Conservation (phyloP, 2,113 vertebrate genomes). For the Lasiurus cinereus region DNA sequence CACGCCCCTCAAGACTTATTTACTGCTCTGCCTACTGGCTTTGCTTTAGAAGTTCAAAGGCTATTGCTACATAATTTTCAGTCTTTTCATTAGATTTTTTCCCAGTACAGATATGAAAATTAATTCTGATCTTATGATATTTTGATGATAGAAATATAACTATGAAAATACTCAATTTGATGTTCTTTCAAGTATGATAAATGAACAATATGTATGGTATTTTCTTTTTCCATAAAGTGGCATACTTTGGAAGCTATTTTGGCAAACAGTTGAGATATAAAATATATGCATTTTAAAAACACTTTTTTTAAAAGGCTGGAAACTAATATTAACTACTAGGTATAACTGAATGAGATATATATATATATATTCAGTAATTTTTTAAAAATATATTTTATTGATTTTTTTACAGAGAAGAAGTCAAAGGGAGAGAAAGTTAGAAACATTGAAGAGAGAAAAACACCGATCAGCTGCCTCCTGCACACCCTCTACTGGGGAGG, state of each 20-base stretch:
- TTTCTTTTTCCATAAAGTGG: background rate
- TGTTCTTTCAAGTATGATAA: background rate
- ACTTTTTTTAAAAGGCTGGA: background rate
- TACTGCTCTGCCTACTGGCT: background rate
- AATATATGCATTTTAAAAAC: background rate
- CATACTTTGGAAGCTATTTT: background rate
- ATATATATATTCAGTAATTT: background rate
- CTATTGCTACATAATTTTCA: background rate
- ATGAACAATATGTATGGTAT: background rate
- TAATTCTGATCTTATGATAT: background rate
- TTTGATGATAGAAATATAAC: slow-evolving; percentile 15
- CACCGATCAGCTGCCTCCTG: no score
- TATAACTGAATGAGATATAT: background rate
- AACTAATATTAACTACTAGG: background rate
- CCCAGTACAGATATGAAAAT: background rate
- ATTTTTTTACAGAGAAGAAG: no score
- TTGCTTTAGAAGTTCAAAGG: background rate
- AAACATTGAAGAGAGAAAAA: no score
- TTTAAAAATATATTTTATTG: no score
- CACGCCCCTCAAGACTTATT: background rate
- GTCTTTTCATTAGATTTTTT: background rate
- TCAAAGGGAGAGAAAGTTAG: no score
- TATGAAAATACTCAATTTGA: background rate
- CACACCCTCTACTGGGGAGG: no score
- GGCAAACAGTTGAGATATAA: background rate